phyloP scores from a whole-genome alignment of 1,140 invertebrate genomes.

The Choristoneura fumiferana region DNA sequence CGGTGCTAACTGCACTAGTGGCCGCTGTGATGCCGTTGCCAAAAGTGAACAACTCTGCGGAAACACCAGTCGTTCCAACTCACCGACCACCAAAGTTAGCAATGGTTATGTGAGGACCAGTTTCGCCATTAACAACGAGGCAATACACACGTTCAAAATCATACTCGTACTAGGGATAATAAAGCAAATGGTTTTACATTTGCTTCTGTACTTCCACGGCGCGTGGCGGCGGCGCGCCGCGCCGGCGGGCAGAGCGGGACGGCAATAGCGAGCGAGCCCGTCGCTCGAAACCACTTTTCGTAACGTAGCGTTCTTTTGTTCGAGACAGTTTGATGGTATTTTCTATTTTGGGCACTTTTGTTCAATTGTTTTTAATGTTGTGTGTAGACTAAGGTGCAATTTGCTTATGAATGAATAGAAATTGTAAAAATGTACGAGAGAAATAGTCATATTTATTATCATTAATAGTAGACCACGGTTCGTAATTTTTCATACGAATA shows the following conservation, averaged over 20 bases:
- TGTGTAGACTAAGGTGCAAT: conserved; percentile 25
- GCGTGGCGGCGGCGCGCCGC: conserved; percentile 24
- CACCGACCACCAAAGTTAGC: too few relatives aligned
- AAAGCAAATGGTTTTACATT: conserved; percentile 66
- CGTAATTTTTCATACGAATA: conserved; percentile 6
- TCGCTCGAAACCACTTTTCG: not conserved
- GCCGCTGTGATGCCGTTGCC: too few relatives aligned
- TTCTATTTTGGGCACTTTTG: conserved; percentile 6
- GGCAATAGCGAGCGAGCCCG: not conserved
- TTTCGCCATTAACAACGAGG: not conserved
- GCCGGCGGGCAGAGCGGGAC: conserved; percentile 4
- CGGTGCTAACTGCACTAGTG: too few relatives aligned
- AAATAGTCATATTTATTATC: conserved; percentile 35
- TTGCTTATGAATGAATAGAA: conserved; percentile 31
- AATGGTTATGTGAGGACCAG: not conserved
- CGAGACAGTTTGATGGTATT: conserved; percentile 11
- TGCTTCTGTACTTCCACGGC: conserved; percentile 48
- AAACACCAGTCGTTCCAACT: too few relatives aligned
- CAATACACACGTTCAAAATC: conserved; percentile 24
- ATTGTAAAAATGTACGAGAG: conserved; percentile 32
- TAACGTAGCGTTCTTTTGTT: conserved; percentile 3
- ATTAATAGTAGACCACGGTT: conserved; percentile 28
- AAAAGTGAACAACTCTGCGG: too few relatives aligned
- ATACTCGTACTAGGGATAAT: conserved; percentile 38
- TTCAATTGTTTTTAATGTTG: conserved; percentile 16